Evolutionary conservation across 1,140 invertebrate genomes (phyloP), one percentile per base, ranked within the genome.

Genomic region (Heliconius hermathena): DNA sequence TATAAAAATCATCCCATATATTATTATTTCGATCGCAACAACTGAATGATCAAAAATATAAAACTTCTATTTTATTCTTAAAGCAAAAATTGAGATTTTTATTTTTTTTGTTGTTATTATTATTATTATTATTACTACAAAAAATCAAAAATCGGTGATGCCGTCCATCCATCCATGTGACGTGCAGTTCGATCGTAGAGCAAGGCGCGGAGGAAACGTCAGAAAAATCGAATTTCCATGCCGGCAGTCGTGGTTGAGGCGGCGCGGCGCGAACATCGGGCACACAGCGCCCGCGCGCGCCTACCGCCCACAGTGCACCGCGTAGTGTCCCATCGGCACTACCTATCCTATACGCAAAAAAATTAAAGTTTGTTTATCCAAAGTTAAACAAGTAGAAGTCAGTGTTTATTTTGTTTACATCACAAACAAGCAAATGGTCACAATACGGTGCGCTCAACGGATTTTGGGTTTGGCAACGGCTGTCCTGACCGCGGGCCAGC

Each of bases 151-250:
- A 94, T 93, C 91, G 91, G 85, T 87, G 88, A 87, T 81, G 87
- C 82, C 82, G 82, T 82, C 80, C 87, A 82, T 87, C 33, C 87
- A 81, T 87, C 88, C 85, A 87, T 87, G 85, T 91, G 83, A 86
- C 90, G 90, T 94, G 89, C 90, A 92, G 86, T 94, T 94, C 93
- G 91, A 94, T 94, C 91, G 92, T 88, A 83, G 89, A 87, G 87
- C 86, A 92, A 94, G 91, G 93, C 91, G 93, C 91, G 91, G 91
- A 93, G 91, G 91, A 92, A 92, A 92, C 89, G 92, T 93, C 91
- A 94, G 90, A 93, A 94, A 94, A 94, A 94, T 94, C 92, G 92
- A 94, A 94, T 93, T 94, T 93, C 89, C 90, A 92, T 89, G 89
- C 87, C 91, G 92, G 88, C 93, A 94, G 93, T 93, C 90, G 93